phyloP scores from a whole-genome alignment of 2,113 vertebrate genomes.

The Dicrurus megarhynchus region DNA sequence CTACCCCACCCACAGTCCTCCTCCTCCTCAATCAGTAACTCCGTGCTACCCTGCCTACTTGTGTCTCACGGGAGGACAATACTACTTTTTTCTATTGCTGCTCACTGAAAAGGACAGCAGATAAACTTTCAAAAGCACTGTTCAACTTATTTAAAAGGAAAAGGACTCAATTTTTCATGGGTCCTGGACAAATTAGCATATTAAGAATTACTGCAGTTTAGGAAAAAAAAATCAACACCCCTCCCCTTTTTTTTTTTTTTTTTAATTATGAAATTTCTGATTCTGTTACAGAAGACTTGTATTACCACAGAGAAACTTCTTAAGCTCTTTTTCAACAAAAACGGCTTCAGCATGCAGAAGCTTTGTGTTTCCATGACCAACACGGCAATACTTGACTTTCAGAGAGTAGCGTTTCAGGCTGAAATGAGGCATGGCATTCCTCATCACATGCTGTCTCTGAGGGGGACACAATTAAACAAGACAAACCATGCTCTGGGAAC shows the following conservation, averaged over 20 bases:
- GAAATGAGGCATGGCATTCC: not conserved
- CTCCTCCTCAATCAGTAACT: not conserved
- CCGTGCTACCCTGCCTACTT: fast-evolving
- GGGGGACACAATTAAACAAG: not conserved
- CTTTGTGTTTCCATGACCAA: not conserved
- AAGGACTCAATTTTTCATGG: not conserved
- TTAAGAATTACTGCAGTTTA: not conserved
- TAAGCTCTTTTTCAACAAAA: not conserved
- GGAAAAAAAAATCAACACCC: not conserved
- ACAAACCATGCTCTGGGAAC: not conserved
- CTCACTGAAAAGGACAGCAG: not conserved
- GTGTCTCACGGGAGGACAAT: not conserved
- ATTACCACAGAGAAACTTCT: not conserved
- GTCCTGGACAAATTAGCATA: not conserved
- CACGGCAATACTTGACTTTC: not conserved
- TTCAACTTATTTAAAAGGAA: not conserved
- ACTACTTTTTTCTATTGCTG: not conserved
- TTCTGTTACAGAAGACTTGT: not conserved
- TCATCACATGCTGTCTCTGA: not conserved
- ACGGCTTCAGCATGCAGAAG: not conserved
- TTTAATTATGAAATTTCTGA: not conserved
- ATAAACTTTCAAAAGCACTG: not conserved
- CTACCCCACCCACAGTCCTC: not conserved
- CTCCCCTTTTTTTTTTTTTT: not conserved
- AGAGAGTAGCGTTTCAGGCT: not conserved